Conservation (phyloP, 2,888 invertebrate species). For the Phytoseiulus persimilis region DNA sequence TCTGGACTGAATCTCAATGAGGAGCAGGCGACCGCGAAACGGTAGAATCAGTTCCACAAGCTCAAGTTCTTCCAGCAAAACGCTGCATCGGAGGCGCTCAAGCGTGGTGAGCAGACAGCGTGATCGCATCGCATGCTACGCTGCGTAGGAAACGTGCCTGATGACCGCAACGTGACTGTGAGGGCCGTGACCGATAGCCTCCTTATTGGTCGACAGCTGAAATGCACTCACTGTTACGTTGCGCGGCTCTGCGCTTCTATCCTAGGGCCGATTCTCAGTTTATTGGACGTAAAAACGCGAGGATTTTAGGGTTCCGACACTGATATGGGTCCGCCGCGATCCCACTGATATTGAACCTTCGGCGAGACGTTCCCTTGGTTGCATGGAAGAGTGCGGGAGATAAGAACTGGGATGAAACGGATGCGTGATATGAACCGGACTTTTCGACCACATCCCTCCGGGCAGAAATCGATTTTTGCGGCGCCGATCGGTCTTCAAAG, state of each 20-base stretch:
- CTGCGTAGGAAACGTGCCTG: background rate
- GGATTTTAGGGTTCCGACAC: background rate
- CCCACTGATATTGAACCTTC: background rate
- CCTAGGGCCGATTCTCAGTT: background rate
- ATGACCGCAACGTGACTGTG: background rate
- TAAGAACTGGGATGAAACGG: background rate
- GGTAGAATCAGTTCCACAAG: background rate
- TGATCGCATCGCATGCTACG: background rate
- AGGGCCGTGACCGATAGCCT: background rate
- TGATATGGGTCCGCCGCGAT: background rate
- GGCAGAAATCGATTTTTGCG: background rate
- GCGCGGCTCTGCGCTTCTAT: background rate
- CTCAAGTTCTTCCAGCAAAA: background rate
- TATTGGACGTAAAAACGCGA: background rate
- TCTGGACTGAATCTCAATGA: too few relatives aligned
- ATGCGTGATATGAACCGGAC: background rate
- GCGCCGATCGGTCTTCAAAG: background rate
- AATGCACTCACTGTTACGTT: background rate
- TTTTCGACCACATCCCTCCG: background rate
- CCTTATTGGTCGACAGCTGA: background rate
- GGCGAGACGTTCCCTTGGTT: background rate
- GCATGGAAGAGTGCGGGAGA: background rate
- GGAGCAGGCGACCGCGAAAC: too few relatives aligned
- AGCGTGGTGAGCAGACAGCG: background rate
- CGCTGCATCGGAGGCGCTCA: background rate